phyloP scores from a whole-genome alignment of 2,797 vertebrate genomes.

The Xenops minutus region DNA sequence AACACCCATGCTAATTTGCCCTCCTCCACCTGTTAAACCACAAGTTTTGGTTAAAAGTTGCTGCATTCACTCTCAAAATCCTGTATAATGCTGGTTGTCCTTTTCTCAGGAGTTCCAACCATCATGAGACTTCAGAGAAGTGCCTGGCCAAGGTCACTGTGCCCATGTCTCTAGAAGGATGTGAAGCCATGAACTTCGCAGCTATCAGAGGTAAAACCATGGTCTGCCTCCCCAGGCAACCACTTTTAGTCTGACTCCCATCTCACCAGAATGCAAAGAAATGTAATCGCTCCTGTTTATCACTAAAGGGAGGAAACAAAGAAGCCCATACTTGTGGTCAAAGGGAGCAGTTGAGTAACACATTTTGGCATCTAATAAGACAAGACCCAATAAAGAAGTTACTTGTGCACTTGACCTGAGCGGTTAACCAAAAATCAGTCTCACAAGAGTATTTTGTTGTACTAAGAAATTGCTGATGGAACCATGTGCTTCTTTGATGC shows the following conservation, averaged over 20 bases:
- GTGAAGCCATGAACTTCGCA: fast-evolving
- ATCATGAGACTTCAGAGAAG: background rate
- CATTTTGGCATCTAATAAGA: background rate
- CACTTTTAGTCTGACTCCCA: background rate
- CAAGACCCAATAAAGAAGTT: background rate
- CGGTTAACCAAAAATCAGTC: background rate
- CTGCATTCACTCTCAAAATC: background rate
- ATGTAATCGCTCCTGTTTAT: background rate
- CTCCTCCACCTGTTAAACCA: background rate
- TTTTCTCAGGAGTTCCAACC: background rate
- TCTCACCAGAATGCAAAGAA: background rate
- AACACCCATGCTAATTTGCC: background rate
- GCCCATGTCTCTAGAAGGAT: background rate
- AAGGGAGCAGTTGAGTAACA: background rate
- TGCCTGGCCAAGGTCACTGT: fast-evolving
- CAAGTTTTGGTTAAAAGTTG: background rate
- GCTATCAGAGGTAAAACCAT: background rate
- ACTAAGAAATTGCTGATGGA: background rate
- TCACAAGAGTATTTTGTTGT: background rate
- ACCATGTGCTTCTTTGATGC: background rate
- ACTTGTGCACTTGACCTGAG: background rate
- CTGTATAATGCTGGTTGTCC: background rate
- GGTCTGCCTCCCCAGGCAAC: background rate
- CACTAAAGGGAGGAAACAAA: background rate
- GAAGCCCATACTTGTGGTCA: background rate